phyloP scores from a whole-genome alignment of 2,797 vertebrate genomes.

The Clarias pachynema region DNA sequence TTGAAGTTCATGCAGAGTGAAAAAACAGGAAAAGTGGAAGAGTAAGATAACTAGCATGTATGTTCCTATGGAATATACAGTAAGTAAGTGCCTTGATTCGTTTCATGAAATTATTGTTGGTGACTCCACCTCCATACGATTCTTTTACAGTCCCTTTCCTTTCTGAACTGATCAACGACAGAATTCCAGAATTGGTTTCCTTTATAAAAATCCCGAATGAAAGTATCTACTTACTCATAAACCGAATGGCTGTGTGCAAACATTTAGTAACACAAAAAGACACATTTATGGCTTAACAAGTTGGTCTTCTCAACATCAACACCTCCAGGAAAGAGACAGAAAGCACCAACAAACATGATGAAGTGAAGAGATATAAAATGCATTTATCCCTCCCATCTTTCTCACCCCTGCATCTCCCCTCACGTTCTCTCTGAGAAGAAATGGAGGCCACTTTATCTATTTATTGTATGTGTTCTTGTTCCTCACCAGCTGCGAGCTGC shows the following conservation, averaged over 20 bases:
- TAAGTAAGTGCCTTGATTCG: not conserved
- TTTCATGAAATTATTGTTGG: not conserved
- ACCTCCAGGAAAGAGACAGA: slow-evolving; percentile 7
- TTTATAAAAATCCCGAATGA: not conserved
- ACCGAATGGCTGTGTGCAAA: not conserved
- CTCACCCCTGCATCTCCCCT: slow-evolving; percentile 18
- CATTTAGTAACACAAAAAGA: not conserved
- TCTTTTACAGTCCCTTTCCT: not conserved
- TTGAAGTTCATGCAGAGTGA: not conserved
- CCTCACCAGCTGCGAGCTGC: slow-evolving; percentile 67
- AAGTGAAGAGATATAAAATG: not conserved
- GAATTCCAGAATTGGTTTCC: not conserved
- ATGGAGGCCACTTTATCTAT: slow-evolving; percentile 68
- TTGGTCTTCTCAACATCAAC: not conserved
- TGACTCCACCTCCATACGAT: not conserved
- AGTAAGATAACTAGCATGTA: not conserved
- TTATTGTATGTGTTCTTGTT: slow-evolving; percentile 73
- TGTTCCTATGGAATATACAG: not conserved
- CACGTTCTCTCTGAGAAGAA: slow-evolving; percentile 35
- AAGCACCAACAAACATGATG: not conserved
- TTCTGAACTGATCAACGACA: not conserved
- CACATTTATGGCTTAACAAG: not conserved
- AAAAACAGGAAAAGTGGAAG: slow-evolving; percentile 1
- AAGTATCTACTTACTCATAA: not conserved
- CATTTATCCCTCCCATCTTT: slow-evolving; percentile 16